phyloP scores from a whole-genome alignment of 2,797 vertebrate genomes.

The Lepilemur septentrionalis region DNA sequence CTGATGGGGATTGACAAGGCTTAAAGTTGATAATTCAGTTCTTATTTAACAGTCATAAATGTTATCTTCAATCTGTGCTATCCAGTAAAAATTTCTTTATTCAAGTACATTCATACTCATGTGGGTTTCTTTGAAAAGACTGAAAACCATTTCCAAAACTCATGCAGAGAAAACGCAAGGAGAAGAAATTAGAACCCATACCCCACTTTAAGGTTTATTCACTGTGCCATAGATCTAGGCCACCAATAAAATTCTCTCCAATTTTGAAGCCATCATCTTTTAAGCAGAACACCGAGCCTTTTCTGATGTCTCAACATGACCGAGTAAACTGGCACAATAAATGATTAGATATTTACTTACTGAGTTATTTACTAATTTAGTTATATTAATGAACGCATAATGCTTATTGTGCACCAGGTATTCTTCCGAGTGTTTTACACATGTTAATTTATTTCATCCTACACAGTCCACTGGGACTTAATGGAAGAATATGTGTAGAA shows the following conservation, averaged over 20 bases:
- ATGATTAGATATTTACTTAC: background rate
- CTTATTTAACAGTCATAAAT: conserved; percentile 60
- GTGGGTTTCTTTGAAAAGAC: conserved; percentile 1
- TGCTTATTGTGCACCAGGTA: background rate
- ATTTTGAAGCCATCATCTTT: background rate
- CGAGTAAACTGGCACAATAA: background rate
- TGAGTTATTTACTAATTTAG: background rate
- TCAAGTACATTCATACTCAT: background rate
- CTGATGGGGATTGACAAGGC: background rate
- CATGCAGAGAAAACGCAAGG: conserved; percentile 16
- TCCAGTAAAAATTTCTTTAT: conserved; percentile 35
- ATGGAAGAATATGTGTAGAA: background rate
- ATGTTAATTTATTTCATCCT: conserved; percentile 1
- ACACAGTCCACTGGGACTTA: background rate
- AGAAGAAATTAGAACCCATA: background rate
- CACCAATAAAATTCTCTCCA: background rate
- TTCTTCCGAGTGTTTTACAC: background rate
- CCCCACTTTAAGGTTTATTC: background rate
- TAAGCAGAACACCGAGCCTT: background rate
- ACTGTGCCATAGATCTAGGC: background rate
- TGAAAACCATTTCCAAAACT: conserved; percentile 30
- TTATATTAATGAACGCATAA: background rate
- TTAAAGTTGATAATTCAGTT: conserved; percentile 58
- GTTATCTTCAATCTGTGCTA: conserved; percentile 52
- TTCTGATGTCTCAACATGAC: background rate